Conservation (phyloP, 2,113 vertebrate genomes). For the Pelvicachromis taeniatus region DNA sequence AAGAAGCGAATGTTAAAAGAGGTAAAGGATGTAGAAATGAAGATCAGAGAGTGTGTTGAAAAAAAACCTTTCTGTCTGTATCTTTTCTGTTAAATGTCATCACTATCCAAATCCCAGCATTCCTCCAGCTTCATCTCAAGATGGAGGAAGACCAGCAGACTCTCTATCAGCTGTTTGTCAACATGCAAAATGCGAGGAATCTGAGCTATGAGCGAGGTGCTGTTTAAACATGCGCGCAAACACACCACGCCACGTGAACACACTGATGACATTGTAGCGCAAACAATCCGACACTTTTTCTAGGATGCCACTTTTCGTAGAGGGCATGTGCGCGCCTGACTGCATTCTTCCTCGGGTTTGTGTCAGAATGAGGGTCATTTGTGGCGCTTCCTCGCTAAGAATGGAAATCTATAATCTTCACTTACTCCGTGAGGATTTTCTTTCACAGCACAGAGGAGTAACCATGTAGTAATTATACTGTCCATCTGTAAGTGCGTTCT, state of each 20-base stretch:
- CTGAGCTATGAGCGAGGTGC: conserved; percentile 39
- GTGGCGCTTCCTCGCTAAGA: conserved; percentile 19
- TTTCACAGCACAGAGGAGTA: background rate
- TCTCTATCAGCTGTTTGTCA: conserved; percentile 38
- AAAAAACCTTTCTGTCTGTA: background rate
- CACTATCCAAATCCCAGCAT: conserved; percentile 6
- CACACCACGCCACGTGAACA: background rate
- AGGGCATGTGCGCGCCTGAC: conserved; percentile 38
- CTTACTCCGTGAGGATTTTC: background rate
- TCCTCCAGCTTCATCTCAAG: conserved; percentile 1
- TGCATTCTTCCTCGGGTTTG: conserved; percentile 46
- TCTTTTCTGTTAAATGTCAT: background rate
- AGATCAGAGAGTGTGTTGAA: background rate
- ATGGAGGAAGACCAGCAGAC: background rate
- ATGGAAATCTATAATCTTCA: conserved; percentile 37
- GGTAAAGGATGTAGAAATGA: background rate
- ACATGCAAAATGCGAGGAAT: conserved; percentile 41
- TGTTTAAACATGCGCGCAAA: conserved; percentile 39
- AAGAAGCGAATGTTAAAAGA: background rate
- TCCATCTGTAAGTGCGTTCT: conserved; percentile 16
- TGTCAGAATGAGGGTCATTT: conserved; percentile 44
- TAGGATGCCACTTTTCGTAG: conserved; percentile 21
- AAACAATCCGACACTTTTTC: conserved; percentile 16
- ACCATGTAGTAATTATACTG: conserved; percentile 11
- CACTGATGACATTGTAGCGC: conserved; percentile 29